Base-by-base conservation (phyloP, 1,140 invertebrate genomes). In the Pseudomyrmex sp. region DNA sequence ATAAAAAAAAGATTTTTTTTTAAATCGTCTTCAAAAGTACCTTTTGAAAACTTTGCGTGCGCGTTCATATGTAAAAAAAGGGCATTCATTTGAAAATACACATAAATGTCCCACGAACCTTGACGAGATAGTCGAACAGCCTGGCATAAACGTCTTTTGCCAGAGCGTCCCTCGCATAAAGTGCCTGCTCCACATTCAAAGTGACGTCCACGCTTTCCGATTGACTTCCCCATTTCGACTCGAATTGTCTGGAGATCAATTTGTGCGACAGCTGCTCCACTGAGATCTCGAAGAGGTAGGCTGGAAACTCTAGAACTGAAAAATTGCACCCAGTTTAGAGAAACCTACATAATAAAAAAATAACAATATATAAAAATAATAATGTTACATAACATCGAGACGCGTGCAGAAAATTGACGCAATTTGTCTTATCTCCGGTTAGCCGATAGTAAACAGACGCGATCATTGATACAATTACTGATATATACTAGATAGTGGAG, bases 151-250 rank as follows among this genome's bases (percentile, higher is more conserved):
- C 92, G 58, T 96, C 96, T 92, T 97, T 97, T 52, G 96, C 95
- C 23, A 97, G 94, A 13, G 97, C 97, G 92, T 97, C 96, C 80
- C 96, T 89, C 2, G 96, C 95, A 86, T 96, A 96, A 63, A 95
- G 93, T 10, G 96, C 96, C 92, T 97, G 97, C 83, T 96, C 96
- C 2, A 96, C 94, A 84, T 96, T 96, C 2, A 96, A 92, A 1
- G 95, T 96, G 18, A 97, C 96, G 85, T 97, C 96, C 20, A 97
- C 96, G 59, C 95, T 95, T 89, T 97, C 97, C 2, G 95, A 95
- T 73, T 96, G 95, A 72, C 94, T 95, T 72, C 97, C 97, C 97
- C 97, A 97, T 95, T 97, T 97, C 69, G 96, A 96, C 87, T 97
- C 96, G 93, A 97, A 96, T 84, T 96, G 94, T 2, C 96, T 94